Conservation (phyloP, 2,888 invertebrate genomes). For the Frankliniella fusca region DNA sequence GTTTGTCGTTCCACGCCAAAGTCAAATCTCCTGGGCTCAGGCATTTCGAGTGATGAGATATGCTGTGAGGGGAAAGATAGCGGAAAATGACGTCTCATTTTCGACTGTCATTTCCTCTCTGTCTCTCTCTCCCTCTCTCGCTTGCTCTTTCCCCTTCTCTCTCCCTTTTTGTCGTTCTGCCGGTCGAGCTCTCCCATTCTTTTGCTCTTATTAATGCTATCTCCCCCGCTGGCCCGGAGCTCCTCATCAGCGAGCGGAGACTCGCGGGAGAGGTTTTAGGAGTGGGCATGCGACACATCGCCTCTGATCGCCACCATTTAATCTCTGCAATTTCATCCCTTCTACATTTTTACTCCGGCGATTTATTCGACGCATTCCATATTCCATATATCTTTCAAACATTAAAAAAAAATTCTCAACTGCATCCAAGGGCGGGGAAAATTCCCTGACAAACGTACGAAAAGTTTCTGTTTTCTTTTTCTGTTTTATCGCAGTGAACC, state of each 20-base stretch:
- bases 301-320: neutral
- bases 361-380: no score
- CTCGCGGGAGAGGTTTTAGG: neutral
- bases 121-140: neutral
- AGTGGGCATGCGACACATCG: neutral
- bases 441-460: no score
- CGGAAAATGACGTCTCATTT: slow-evolving; percentile 26
- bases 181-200: neutral
- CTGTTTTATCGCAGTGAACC: no score
- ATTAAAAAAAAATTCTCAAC: no score
- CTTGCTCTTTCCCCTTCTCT: neutral
- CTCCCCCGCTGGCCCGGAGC: neutral
- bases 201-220: neutral
- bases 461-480: no score
- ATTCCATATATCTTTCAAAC: no score
- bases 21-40: slow-evolving; percentile 8
- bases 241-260: neutral
- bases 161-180: neutral
- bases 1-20: neutral
- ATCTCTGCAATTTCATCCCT: neutral
- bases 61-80: neutral
- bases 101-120: neutral
- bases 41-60: slow-evolving; percentile 16
- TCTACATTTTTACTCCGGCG: no score
- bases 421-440: no score